These are phyloP conservation scores for Phrynosoma platyrhinos DNA, from an alignment of 2,113 vertebrate species.

Conservation along the genomic window DNA sequence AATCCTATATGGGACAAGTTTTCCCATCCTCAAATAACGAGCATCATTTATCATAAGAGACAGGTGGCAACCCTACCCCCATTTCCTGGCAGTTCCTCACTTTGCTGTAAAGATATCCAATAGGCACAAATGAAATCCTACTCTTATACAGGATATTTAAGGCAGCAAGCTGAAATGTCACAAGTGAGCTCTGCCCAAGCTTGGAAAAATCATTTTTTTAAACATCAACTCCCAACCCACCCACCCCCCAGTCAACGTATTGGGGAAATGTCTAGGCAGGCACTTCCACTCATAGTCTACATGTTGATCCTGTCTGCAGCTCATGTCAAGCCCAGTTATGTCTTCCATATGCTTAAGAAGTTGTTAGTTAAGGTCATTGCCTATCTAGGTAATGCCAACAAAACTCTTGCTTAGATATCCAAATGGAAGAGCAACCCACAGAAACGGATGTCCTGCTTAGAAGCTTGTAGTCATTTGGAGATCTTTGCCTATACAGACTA, in stretches of 20 bases:
- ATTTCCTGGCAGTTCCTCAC: too few relatives aligned
- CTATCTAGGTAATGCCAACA: background rate
- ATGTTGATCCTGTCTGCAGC: background rate
- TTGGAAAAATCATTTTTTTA: too few relatives aligned
- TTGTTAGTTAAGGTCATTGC: slow-evolving; percentile 3
- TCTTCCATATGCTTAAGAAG: background rate
- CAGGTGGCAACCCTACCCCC: too few relatives aligned
- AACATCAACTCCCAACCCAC: too few relatives aligned
- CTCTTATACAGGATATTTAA: background rate
- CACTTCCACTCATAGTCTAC: background rate
- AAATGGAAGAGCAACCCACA: background rate
- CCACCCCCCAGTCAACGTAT: too few relatives aligned
- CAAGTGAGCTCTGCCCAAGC: background rate
- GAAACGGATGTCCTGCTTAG: slow-evolving; percentile 5
- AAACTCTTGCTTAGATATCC: background rate
- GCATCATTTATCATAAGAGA: too few relatives aligned
- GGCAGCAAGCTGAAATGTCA: background rate
- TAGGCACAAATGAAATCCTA: background rate
- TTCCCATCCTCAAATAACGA: too few relatives aligned
- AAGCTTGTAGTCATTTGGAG: background rate
- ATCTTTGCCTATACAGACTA: background rate
- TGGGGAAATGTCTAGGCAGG: background rate
- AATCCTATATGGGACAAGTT: too few relatives aligned
- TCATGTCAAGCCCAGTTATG: background rate
- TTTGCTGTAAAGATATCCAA: background rate